Evolutionary conservation across 2,797 vertebrate genomes (phyloP).

Genomic region (Megaceryle alcyon): DNA sequence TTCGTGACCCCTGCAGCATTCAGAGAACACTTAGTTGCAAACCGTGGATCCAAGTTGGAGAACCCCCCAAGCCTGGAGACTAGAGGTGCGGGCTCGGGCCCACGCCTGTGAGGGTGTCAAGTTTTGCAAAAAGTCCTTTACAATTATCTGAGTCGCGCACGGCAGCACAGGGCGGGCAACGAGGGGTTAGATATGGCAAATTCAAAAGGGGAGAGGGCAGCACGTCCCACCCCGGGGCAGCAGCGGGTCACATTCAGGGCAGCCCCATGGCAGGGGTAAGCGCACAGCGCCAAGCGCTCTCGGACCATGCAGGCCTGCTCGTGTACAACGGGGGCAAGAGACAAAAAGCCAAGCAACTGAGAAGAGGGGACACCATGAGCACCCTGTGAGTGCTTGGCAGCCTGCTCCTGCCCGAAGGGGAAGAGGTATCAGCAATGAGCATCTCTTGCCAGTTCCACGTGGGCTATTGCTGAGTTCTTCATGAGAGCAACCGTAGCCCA

Average conservation of each 20-base stretch:
- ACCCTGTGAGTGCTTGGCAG: background rate
- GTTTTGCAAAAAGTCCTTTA: constrained; percentile 14
- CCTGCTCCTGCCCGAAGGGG: background rate
- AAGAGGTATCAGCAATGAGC: background rate
- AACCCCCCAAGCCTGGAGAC: background rate
- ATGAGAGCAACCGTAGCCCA: background rate
- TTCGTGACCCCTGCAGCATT: constrained; percentile 52
- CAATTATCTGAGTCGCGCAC: background rate
- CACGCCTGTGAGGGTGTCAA: background rate
- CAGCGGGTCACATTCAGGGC: background rate
- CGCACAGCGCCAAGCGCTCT: no score
- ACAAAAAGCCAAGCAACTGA: background rate
- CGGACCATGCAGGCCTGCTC: background rate
- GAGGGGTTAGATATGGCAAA: background rate
- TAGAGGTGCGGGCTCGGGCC: background rate
- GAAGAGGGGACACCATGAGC: background rate
- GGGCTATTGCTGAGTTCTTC: constrained; percentile 34
- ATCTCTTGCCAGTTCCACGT: background rate
- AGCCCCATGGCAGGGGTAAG: background rate
- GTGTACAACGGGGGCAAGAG: background rate
- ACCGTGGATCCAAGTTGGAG: constrained; percentile 48
- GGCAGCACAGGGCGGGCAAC: background rate
- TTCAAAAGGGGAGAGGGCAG: background rate
- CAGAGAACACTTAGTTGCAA: constrained; percentile 63
- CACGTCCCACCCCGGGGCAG: background rate